Evolutionary conservation across 2,113 vertebrate genomes (phyloP), one percentile per base, ranked within the genome.

Genomic region (Pedionomus torquatus): DNA sequence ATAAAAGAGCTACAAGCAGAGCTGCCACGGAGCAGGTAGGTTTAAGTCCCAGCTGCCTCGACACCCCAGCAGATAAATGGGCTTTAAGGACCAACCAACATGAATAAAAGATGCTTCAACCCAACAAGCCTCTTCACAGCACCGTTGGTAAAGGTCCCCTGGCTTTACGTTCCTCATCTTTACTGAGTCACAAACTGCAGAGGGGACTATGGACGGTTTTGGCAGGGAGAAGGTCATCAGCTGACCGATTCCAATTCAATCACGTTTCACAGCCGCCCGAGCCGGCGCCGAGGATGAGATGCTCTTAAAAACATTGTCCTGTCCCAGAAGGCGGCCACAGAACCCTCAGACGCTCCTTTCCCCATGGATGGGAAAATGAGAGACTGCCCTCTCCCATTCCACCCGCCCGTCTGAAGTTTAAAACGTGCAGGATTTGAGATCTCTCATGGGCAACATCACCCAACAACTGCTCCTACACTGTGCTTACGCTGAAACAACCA

Each of bases 241-340:
- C 28, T 68, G 74, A 49, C 28, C 11, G 12, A n/a, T 54, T 25
- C 65, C 37, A 17, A 16, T 35, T 37, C 77, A 17, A 13, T 24
- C 35, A 5, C 1, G 0, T 55, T 52, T 39, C 0, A 0, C 71
- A 55, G 41, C 49, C 49, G 39, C 44, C 54, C 0, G 0, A 64
- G 28, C 26, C 13, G 10, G 19, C 52, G 60, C 55, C 1, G 8
- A 88, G 66, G 79, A 0, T 79, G 78, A 15, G 46, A 65, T 46
- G 18, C 51, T 48, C 12, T 18, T 18, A 31, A 65, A 71, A 83
- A 57, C 4, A 60, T 1, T 17, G 5, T 43, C 60, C 46, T 41
- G 39, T 19, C 35, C 52, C 2, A 12, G 10, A 16, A 30, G 16
- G 52, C 28, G 8, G 33, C 17, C 37, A 37, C 51, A 83, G 19